These are phyloP conservation scores for Umimayanthus chanpuru DNA, from an alignment of 92 coral and sea anemone species.

Conservation along the genomic window DNA sequence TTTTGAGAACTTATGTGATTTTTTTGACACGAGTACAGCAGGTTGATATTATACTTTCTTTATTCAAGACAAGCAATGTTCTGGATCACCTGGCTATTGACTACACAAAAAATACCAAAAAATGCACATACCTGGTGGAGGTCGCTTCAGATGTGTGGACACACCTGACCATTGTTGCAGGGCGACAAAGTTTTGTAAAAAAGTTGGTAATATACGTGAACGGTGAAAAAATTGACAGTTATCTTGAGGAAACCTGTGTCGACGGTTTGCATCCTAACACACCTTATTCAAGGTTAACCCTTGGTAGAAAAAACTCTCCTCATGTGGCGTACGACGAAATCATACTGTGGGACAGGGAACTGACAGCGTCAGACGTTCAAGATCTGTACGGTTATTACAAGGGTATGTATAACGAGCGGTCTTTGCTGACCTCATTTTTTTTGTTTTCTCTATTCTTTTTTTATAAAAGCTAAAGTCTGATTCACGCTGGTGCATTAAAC, in stretches of 20 bases:
- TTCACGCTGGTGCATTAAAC: no score
- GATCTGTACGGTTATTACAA: constrained; percentile 26
- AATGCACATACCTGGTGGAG: constrained; percentile 5
- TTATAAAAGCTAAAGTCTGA: background rate
- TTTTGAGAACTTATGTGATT: no score
- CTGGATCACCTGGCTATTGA: constrained; percentile 13
- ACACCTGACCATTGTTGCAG: background rate
- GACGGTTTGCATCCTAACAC: background rate
- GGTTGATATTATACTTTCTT: background rate
- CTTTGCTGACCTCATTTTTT: background rate
- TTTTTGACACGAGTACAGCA: background rate
- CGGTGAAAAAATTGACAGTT: background rate
- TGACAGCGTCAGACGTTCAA: background rate
- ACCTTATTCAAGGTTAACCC: constrained; percentile 3
- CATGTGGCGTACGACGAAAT: constrained; percentile 26
- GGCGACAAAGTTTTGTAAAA: background rate
- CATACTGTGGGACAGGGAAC: constrained; percentile 18
- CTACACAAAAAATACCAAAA: background rate
- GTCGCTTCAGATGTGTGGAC: background rate
- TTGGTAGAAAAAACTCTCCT: constrained; percentile 9
- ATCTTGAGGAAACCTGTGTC: background rate
- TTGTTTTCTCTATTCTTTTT: no score
- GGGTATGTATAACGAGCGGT: background rate
- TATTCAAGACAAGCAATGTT: background rate
- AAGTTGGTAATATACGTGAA: background rate